Evolutionary conservation across 2,113 vertebrate genomes (phyloP).

Genomic region (Macrotus californicus): DNA sequence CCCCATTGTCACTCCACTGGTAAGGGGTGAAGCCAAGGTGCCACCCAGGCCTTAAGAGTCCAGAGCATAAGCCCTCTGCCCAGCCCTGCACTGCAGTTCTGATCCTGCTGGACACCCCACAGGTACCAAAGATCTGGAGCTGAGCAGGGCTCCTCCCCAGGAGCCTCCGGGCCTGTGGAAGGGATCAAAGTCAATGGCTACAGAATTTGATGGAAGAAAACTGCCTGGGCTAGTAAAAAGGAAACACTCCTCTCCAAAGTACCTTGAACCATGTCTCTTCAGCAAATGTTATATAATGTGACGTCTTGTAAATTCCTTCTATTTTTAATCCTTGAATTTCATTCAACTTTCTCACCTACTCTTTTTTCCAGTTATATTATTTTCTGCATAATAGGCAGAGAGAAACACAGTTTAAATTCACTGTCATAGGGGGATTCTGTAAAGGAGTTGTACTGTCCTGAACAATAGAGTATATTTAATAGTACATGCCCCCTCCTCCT

Average conservation of each 20-base stretch:
- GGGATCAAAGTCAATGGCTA: not conserved
- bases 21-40: not conserved
- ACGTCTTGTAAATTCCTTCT: not conserved
- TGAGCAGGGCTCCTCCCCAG: not conserved
- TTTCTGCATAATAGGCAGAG: not conserved
- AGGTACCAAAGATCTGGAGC: not conserved
- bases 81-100: not conserved
- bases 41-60: not conserved
- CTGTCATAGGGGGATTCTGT: not conserved
- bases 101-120: not conserved
- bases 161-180: not conserved
- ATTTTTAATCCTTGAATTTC: not conserved
- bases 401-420: conserved; percentile 9
- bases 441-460: not conserved
- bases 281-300: not conserved
- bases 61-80: not conserved
- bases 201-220: not conserved
- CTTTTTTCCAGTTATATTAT: conserved; percentile 1
- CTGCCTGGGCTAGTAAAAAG: not conserved
- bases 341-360: not conserved
- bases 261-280: not conserved
- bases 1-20: not conserved
- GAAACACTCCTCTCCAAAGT: not conserved
- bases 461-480: not conserved
- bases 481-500: not conserved